These are phyloP conservation scores for Epinephelus awoara DNA, from an alignment of 2,797 vertebrate genomes.

Conservation along the genomic window DNA sequence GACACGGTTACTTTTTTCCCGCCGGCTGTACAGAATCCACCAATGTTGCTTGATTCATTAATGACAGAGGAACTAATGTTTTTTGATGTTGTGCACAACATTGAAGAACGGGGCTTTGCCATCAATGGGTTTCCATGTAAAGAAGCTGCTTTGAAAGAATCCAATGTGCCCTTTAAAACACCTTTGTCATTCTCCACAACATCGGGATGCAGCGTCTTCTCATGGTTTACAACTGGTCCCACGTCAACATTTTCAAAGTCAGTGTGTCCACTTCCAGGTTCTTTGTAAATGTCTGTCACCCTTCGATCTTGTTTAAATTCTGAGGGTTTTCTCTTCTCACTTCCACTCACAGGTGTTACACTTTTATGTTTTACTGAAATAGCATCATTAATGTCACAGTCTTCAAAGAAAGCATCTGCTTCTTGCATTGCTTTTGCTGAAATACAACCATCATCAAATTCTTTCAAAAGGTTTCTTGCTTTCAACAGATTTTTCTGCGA, in stretches of 20 bases:
- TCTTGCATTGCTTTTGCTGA: conserved; percentile 46
- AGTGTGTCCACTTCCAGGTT: conserved; percentile 74
- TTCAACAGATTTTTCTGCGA: conserved; percentile 49
- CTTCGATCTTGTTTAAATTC: conserved; percentile 25
- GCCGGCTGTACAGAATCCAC: conserved; percentile 84
- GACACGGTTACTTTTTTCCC: conserved; percentile 85
- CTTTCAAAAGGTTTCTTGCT: conserved; percentile 43
- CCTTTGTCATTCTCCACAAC: conserved; percentile 28
- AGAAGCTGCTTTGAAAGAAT: conserved; percentile 74
- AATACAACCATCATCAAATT: conserved; percentile 39
- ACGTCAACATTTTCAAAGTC: conserved; percentile 31
- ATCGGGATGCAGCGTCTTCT: conserved; percentile 6
- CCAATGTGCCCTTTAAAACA: conserved; percentile 82
- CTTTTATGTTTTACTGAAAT: conserved; percentile 12
- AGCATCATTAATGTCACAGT: conserved; percentile 23
- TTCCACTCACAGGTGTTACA: neutral
- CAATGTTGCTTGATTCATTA: neutral
- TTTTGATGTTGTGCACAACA: conserved; percentile 42
- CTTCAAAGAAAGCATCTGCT: conserved; percentile 41
- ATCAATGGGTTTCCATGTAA: conserved; percentile 77
- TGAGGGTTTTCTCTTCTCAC: conserved; percentile 54
- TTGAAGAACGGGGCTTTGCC: conserved; percentile 72
- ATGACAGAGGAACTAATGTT: neutral
- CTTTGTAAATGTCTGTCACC: conserved; percentile 11
- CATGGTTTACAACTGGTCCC: conserved; percentile 1